Evolutionary conservation across 1,140 invertebrate species (phyloP).

Genomic region (Drosophila tsacasi): DNA sequence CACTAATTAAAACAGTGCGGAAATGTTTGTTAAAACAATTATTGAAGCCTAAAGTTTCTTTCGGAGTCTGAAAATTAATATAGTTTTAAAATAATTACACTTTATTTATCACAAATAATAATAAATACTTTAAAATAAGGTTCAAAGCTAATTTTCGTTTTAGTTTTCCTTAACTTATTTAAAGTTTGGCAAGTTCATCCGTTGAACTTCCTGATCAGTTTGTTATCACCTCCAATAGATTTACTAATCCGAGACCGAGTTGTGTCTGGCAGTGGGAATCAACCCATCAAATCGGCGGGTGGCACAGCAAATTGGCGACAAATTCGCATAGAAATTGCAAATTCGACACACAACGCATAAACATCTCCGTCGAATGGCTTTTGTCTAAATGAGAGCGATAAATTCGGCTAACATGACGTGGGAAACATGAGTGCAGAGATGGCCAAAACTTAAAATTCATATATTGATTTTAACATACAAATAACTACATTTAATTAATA

Average conservation of each 20-base stretch:
- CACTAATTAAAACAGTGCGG: slow-evolving; percentile 36
- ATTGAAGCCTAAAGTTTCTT: not conserved
- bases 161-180: no score
- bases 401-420: slow-evolving; percentile 72
- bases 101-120: no score
- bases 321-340: slow-evolving; percentile 50
- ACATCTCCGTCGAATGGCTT: slow-evolving; percentile 46
- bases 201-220: slow-evolving; percentile 2
- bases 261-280: slow-evolving; percentile 4
- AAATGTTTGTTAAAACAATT: slow-evolving; percentile 22
- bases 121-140: no score
- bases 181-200: no score
- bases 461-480: slow-evolving; percentile 77
- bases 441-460: slow-evolving; percentile 53
- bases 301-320: slow-evolving; percentile 30
- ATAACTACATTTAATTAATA: slow-evolving; percentile 81
- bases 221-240: not conserved
- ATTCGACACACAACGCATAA: slow-evolving; percentile 45
- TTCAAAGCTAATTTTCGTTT: no score
- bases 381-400: slow-evolving; percentile 65
- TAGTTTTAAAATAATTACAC: not conserved
- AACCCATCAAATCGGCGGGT: slow-evolving; percentile 32
- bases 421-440: slow-evolving; percentile 63
- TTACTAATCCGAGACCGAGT: not conserved
- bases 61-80: not conserved